phyloP scores from a whole-genome alignment of 2,113 vertebrate genomes.

The Ranitomeya imitator region DNA sequence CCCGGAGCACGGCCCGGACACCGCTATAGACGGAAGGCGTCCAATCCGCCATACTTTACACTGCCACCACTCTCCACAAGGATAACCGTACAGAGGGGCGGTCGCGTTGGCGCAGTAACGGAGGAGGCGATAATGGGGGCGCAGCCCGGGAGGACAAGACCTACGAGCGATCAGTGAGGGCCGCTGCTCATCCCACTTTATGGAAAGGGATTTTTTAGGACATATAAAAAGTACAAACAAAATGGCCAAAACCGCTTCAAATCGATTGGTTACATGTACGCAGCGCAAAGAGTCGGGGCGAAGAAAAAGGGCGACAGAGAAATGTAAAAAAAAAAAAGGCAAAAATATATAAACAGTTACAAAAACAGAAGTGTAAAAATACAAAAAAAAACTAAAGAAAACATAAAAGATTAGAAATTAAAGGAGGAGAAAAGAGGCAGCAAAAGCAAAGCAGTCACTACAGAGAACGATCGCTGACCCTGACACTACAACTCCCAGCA shows the following conservation, averaged over 20 bases:
- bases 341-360: not conserved
- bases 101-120: no score
- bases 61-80: no score
- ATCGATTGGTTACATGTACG: not conserved
- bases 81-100: no score
- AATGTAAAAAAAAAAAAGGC: no score
- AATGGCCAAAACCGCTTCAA: not conserved
- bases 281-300: not conserved
- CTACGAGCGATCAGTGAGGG: no score
- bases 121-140: no score
- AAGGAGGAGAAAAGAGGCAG: not conserved
- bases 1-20: no score
- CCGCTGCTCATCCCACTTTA: no score
- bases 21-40: no score
- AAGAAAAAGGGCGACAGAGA: not conserved
- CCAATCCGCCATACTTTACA: no score
- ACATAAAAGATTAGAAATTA: not conserved
- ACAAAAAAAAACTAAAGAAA: no score
- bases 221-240: conserved; percentile 35
- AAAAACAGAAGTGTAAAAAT: not conserved
- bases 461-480: not conserved
- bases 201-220: not conserved
- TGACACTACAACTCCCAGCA: not conserved
- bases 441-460: not conserved
- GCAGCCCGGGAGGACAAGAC: no score